A percentile compares a stretch with the other conserved stretches of the same genome.
Conservation (phyloP, 2,113 vertebrate species). For the Phylloscopus trochiloides region DNA sequence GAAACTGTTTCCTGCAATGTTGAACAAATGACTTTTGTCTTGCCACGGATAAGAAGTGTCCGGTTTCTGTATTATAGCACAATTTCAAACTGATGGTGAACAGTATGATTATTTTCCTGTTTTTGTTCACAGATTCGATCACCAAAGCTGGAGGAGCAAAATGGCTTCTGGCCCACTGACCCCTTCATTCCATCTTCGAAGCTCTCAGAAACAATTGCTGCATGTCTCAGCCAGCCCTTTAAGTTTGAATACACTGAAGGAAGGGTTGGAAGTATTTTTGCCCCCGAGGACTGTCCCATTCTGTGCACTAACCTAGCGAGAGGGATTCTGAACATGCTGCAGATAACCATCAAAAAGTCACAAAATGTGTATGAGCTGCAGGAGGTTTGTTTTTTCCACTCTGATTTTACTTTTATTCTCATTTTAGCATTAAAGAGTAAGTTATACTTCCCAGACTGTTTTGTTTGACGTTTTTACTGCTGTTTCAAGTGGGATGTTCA, state of each 20-base stretch:
- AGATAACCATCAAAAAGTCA: constrained; percentile 82
- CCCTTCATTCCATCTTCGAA: constrained; percentile 51
- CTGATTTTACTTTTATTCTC: not conserved
- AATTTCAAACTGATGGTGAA: not conserved
- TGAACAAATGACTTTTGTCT: not conserved
- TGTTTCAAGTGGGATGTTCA: not conserved
- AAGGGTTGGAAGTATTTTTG: constrained; percentile 75
- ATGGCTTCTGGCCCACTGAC: constrained; percentile 77
- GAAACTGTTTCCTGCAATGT: not conserved
- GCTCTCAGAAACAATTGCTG: constrained; percentile 68
- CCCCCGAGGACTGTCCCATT: constrained; percentile 69
- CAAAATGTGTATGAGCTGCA: constrained; percentile 81
- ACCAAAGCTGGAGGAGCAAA: constrained; percentile 77
- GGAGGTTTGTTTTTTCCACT: constrained; percentile 69
- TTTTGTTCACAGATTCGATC: constrained; percentile 69
- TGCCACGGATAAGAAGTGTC: not conserved
- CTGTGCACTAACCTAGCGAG: constrained; percentile 79
- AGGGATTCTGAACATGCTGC: constrained; percentile 82
- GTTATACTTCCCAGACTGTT: not conserved
- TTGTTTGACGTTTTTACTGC: not conserved
- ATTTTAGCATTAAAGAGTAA: not conserved
- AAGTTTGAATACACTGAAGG: constrained; percentile 84
- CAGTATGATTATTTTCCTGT: not conserved
- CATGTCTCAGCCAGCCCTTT: constrained; percentile 75
- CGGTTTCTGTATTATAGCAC: not conserved